Percentiles rank a stretch among this genome's conserved stretches.
Conservation (phyloP, 2,888 invertebrate genomes). For the Synergus japonicus region DNA sequence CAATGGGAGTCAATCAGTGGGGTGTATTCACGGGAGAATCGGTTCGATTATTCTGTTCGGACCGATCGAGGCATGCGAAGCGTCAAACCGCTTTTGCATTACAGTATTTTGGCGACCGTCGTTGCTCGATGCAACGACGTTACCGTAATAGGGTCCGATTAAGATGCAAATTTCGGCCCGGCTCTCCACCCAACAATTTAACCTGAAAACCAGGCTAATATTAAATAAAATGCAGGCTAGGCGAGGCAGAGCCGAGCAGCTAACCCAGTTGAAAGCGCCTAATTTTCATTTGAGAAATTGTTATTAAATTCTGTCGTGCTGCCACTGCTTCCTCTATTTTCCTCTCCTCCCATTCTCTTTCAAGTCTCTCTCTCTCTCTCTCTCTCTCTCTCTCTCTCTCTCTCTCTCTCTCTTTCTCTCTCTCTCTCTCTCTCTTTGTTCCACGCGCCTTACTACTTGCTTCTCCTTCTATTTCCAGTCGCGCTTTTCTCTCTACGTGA, state of each 20-base stretch:
- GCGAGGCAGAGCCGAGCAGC: conserved; percentile 47
- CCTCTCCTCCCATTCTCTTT: background rate
- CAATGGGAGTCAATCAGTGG: conserved; percentile 75
- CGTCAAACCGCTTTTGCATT: conserved; percentile 57
- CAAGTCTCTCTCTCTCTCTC: background rate
- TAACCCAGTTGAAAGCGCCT: conserved; percentile 62
- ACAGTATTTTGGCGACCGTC: conserved; percentile 52
- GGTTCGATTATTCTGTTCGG: conserved; percentile 70
- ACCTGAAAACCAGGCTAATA: conserved; percentile 72
- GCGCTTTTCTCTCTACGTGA: conserved; percentile 36
- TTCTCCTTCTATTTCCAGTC: conserved; percentile 10
- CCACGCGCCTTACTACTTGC: conserved; percentile 18
- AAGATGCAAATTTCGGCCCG: conserved; percentile 74
- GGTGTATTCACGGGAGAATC: conserved; percentile 71
- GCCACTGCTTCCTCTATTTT: background rate
- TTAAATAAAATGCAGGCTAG: conserved; percentile 71
- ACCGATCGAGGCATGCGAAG: conserved; percentile 55
- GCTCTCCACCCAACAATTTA: conserved; percentile 71
- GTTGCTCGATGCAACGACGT: conserved; percentile 67
- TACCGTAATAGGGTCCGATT: conserved; percentile 74
- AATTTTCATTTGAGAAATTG: conserved; percentile 71
- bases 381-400: conserved; percentile 1
- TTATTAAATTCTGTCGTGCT: conserved; percentile 65
- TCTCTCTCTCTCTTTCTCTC: conserved; percentile 12
- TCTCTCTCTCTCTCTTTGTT: conserved; percentile 12